Evolutionary conservation across 1,140 invertebrate species (phyloP), one percentile per base, ranked within the genome.

Genomic region (Cydia pomonella): DNA sequence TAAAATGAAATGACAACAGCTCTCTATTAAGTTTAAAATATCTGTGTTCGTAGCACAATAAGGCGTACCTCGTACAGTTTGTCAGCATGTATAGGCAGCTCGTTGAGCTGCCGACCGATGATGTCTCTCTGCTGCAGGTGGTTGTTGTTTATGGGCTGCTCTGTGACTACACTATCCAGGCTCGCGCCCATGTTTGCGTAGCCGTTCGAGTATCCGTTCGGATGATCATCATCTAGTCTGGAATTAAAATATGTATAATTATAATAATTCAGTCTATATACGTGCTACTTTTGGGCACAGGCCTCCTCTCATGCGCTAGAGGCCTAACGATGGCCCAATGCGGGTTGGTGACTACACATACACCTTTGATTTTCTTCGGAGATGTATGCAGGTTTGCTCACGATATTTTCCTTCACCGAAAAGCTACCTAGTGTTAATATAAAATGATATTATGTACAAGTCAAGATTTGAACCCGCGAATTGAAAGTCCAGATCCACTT

Each of bases 141-240:
- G 79, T 91, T 91, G 75, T 93, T 93, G 77, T 93, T 93, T 23
- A 87, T 76, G 0, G 91, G 91, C 44, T 92, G 91, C 23, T 82
- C 80, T 0, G 91, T 92, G 21, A 92, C 85, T 69, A 93, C 86
- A 75, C 87, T 92, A 73, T 92, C 92, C 33, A 92, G 23, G 73
- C 89, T 93, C 1, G 85, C 89, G 0, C 86, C 92, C 79, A 86
- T 87, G 77, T 92, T 93, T 0, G 84, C 75, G 78, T 89, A 87
- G 18, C 90, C 90, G 72, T 90, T 93, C 0, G 82, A 72, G 73
- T 89, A 86, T 1, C 3, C 47, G 13, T 50, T 50, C n/a, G 72
- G 73, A 9, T 83, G 77, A 53, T 86, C 81, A 53, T 92, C 87
- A 25, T 93, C 91, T 80, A 92, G 74, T 53, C 89, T 92, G 87